These are phyloP conservation scores for Salminus brasiliensis DNA, from an alignment of 2,113 vertebrate genomes.

Conservation along the genomic window DNA sequence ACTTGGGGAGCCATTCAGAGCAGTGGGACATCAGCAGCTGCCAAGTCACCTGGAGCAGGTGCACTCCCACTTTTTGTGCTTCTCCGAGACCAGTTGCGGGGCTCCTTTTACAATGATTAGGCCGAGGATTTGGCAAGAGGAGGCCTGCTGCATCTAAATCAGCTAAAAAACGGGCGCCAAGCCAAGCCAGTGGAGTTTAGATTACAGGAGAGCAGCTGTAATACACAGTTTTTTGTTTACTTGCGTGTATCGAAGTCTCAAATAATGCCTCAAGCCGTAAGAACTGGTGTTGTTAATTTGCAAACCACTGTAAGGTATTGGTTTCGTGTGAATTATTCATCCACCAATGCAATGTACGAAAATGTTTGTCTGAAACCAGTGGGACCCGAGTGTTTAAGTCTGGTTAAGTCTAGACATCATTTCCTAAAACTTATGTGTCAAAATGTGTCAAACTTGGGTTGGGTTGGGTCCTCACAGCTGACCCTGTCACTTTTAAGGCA, in stretches of 20 bases:
- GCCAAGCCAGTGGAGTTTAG: background rate
- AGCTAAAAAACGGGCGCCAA: conserved; percentile 23
- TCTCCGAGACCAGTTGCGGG: conserved; percentile 26
- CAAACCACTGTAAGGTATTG: no score
- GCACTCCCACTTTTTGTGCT: conserved; percentile 29
- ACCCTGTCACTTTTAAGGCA: no score
- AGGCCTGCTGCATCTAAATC: conserved; percentile 27
- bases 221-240: background rate
- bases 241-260: background rate
- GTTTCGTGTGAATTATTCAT: no score
- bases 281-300: no score
- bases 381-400: no score
- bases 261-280: background rate
- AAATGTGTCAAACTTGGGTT: no score
- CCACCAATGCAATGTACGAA: no score
- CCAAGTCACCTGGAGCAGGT: conserved; percentile 56
- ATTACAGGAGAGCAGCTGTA: conserved; percentile 22
- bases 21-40: conserved; percentile 41
- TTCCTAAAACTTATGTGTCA: no score
- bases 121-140: conserved; percentile 29
- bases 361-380: no score
- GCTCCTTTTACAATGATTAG: conserved; percentile 38
- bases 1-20: conserved; percentile 32
- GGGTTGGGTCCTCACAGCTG: no score
- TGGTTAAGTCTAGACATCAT: no score